Conservation (phyloP, 2,113 vertebrate species). For the Sander vitreus region DNA sequence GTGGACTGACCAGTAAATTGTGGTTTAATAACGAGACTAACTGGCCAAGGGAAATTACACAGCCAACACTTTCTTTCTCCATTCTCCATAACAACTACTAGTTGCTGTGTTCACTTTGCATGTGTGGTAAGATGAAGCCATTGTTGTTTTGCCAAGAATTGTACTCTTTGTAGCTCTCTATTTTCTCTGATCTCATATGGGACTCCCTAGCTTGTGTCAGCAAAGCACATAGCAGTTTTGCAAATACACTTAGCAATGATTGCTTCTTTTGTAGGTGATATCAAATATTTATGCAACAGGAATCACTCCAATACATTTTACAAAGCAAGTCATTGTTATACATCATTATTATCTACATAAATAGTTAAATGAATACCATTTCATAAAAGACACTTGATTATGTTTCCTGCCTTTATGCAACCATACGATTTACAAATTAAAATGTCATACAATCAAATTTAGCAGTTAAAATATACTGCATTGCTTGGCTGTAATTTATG, state of each 20-base stretch:
- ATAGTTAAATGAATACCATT: background rate
- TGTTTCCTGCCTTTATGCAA: background rate
- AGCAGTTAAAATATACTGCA: background rate
- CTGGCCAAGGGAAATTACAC: conserved; percentile 52
- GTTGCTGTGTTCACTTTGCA: conserved; percentile 12
- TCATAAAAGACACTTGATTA: conserved; percentile 10
- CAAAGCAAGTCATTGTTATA: conserved; percentile 31
- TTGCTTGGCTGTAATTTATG: conserved; percentile 8
- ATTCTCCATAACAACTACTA: conserved; percentile 10
- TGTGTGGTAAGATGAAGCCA: background rate
- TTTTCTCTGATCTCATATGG: conserved; percentile 37
- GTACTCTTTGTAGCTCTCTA: conserved; percentile 26
- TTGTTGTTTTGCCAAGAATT: conserved; percentile 20
- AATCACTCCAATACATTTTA: conserved; percentile 50
- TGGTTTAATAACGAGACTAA: conserved; percentile 79
- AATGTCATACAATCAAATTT: background rate
- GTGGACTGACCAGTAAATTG: conserved; percentile 78
- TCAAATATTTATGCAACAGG: conserved; percentile 65
- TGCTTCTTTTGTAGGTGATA: conserved; percentile 53
- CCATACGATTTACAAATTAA: background rate
- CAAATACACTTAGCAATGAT: conserved; percentile 57
- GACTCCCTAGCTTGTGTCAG: conserved; percentile 43
- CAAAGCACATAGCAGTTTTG: conserved; percentile 31
- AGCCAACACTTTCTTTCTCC: conserved; percentile 20
- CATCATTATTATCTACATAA: conserved; percentile 28